Evolutionary conservation across 1,140 invertebrate species (phyloP), one percentile per base, ranked within the genome.

Genomic region (Neodiprion fabricii): DNA sequence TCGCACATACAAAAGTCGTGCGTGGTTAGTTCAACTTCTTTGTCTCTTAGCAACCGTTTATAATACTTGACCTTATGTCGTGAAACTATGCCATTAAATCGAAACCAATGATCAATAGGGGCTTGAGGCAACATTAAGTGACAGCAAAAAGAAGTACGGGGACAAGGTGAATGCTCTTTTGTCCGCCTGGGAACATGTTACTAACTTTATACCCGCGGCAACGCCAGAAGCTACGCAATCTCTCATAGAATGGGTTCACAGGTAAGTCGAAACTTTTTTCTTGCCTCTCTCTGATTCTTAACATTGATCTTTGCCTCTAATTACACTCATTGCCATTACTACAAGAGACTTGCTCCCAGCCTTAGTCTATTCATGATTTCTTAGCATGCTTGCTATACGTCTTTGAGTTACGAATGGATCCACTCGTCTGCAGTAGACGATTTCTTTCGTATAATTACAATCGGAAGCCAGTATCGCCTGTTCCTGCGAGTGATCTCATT

Each of bases 141-240:
- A 90, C 86, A 87, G 84, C 82, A 90, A 89, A 82, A 90, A 89
- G 79, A 90, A 89, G 77, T 91, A 90, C 85, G 81, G 83, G 79
- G 89, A 90, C 83, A 90, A 90, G 86, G 89, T 90, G 80, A 87
- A 85, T 82, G 87, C 89, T 84, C 88, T 91, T 83, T 84, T 91
- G 82, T 85, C 86, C 79, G 89, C 89, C 80, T 90, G 90, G 90
- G 89, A 90, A 83, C 86, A 88, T 84, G 86, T 91, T 80, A 87
- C 89, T 79, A 89, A 89, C 85, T 87, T 89, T 82, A 88, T 87
- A 83, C 86, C 86, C 79, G 82, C 83, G 77, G 87, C 87, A 80
- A 82, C 83, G 80, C 84, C 88, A 80, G 87, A 89, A 76, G 81
- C 83, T 81, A 85, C 85, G 80, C 84, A 89, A 80, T 83, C 85